Base-by-base conservation (phyloP, 2,113 vertebrate species). In the Ochotona curzoniae region DNA sequence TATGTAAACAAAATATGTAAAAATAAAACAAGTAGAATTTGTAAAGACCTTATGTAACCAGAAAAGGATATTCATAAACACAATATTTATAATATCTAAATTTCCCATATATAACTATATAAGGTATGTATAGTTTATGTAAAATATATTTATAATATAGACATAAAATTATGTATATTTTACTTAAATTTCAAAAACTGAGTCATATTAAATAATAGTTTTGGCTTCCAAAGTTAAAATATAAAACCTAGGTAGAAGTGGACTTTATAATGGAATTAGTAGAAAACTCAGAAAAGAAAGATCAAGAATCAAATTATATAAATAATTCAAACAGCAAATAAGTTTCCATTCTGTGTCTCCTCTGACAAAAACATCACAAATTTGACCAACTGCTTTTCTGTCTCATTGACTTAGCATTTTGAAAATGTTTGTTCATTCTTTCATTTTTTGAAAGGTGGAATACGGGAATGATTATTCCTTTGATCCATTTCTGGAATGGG, bases 121-220 rank as follows among this genome's bases (percentile, higher is more conserved):
- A 44, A 44, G 6, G 38, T 44, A 44, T 44, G 38, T 44, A 44
- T 44, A 44, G 38, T 44, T 44, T 44, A 44, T 44, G 38, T 44
- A 44, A 44, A 44, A 44, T n/a, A n/a, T n/a, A 44, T 4, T 4
- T 44, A 6, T 44, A 44, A 44, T 44, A 6, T 44, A 44, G 3
- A 44, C 38, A 44, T 44, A 44, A 44, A 44, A 44, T 49, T 69
- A 11, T 47, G 6, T 57, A 15, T 26, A 75, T 83, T 81, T 84
- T 83, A 63, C 47, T 82, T 71, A 83, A 90, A 82, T 83, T 1
- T 35, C 23, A 83, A 78, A 91, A 86, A 66, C 26, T 14, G 66
- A 44, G 4, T 3, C 11, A 28, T 21, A 80, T 10, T 47, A 6
- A 47, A 2, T 11, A 63, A 47, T 74, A 76, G 13, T n/a, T 69